Base-by-base conservation (phyloP, 2,113 vertebrate species). In the Edolisoma coerulescens region DNA sequence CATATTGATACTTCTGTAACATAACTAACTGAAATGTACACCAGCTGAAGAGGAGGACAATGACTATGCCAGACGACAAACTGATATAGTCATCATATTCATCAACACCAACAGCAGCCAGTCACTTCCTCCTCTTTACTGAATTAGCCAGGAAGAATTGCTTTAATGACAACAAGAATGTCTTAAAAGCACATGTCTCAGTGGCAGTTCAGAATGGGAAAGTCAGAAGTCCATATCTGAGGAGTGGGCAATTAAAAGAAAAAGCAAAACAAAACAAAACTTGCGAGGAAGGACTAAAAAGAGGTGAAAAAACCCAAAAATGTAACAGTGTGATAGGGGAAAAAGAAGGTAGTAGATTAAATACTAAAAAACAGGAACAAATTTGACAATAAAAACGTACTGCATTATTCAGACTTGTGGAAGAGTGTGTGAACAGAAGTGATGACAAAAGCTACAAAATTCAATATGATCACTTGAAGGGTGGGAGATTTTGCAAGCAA, bases 361-460 rank as follows among this genome's bases (percentile, higher is more conserved):
- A 92, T n/a, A 80, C 35, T 71, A 75, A 88, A 90, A 86, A 86
- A 11, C 56, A 90, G 41, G 28, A 90, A 84, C 12, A 78, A 63
- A 20, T 71, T 82, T 81, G 56, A 92, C 71, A 71, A 71, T 56
- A 59, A 93, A 91, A 89, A 86, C 74, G 32, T 52, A 44, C 64
- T 92, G 73, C 64, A 49, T 88, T 86, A 88, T 86, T 95, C 68
- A 95, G 83, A 50, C 52, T 92, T 67, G 28, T 60, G 73, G 87
- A 94, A 91, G 49, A 63, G 59, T 5, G n/a, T 56, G 73, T 81
- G 83, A 96, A 75, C 54, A 96, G 76, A 90, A 93, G 69, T 79
- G 88, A 96, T 89, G 79, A 93, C 83, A 96, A 97, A 96, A 94
- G 68, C 90, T 81, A 94, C 83, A 78, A 74, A 95, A 90, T 45